phyloP scores from a whole-genome alignment of 1,140 invertebrate genomes.

The Ooceraea biroi region DNA sequence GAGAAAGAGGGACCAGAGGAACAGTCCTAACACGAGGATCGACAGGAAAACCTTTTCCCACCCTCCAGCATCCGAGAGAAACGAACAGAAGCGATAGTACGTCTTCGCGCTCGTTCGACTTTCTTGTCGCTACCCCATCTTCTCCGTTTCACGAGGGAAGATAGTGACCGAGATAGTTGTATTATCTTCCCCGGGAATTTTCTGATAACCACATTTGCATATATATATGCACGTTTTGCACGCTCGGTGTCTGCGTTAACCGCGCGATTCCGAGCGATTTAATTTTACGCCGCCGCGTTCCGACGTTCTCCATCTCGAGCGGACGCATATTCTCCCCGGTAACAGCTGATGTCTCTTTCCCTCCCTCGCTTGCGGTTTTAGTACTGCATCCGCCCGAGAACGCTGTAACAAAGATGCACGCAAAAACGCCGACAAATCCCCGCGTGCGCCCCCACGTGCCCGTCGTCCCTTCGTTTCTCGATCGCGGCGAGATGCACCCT shows the following conservation, averaged over 20 bases:
- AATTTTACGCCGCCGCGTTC: not conserved
- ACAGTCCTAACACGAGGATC: constrained; percentile 1
- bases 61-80: not conserved
- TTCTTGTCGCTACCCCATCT: not conserved
- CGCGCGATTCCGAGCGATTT: not conserved
- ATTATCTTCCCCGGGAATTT: not conserved
- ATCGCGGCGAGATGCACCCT: constrained; percentile 24
- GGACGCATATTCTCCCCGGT: too few species aligned
- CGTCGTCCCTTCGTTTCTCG: constrained; percentile 47
- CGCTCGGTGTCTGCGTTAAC: not conserved
- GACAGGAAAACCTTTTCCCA: constrained; percentile 12
- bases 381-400: not conserved
- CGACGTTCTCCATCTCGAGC: not conserved
- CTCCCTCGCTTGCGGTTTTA: too few species aligned
- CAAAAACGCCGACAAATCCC: constrained; percentile 11
- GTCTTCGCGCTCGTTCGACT: constrained; percentile 35
- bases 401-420: constrained; percentile 24
- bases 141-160: constrained; percentile 7
- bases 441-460: not conserved
- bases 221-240: not conserved
- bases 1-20: not conserved
- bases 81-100: constrained; percentile 1
- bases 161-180: constrained; percentile 3
- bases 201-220: not conserved
- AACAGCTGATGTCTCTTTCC: too few species aligned